Percentiles rank a stretch among this genome's conserved stretches.
phyloP scores from a whole-genome alignment of 2,113 vertebrate genomes.

The Tragelaphus imberbis region DNA sequence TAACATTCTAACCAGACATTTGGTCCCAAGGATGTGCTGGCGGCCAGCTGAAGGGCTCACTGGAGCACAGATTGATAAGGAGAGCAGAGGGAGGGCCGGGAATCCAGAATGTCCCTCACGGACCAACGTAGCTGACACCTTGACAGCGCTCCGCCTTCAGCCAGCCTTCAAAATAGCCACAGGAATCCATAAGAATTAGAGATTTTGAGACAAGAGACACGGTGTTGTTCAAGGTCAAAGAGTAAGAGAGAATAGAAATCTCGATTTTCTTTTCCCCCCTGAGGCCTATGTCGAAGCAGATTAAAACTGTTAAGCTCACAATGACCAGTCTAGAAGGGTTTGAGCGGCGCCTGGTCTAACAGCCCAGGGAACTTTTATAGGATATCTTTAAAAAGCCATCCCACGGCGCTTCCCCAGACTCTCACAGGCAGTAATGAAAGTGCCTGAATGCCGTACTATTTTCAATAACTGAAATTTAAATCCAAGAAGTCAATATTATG shows the following conservation, averaged over 20 bases:
- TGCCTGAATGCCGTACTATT: not conserved
- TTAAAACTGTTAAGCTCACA: not conserved
- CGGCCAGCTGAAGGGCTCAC: not conserved
- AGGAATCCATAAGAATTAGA: not conserved
- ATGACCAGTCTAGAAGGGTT: not conserved
- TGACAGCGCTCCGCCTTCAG: not conserved
- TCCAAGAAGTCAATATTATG: conserved; percentile 3
- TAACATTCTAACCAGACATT: not conserved
- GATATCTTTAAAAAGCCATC: not conserved
- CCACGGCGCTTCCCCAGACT: not conserved
- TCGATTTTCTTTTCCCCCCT: not conserved
- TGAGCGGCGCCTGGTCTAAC: not conserved
- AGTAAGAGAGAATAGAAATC: not conserved
- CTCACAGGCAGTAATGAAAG: not conserved
- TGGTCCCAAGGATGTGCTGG: not conserved
- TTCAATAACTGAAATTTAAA: not conserved
- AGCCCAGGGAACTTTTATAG: not conserved
- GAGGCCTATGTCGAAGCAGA: not conserved
- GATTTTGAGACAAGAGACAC: not conserved
- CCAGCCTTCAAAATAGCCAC: not conserved
- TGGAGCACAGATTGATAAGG: not conserved
- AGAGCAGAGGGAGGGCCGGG: fast-evolving
- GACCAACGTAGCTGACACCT: not conserved
- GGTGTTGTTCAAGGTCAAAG: not conserved
- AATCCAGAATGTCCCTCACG: not conserved